Evolutionary conservation across 2,797 vertebrate species (phyloP).

Genomic region (Pachyuromys duprasi): DNA sequence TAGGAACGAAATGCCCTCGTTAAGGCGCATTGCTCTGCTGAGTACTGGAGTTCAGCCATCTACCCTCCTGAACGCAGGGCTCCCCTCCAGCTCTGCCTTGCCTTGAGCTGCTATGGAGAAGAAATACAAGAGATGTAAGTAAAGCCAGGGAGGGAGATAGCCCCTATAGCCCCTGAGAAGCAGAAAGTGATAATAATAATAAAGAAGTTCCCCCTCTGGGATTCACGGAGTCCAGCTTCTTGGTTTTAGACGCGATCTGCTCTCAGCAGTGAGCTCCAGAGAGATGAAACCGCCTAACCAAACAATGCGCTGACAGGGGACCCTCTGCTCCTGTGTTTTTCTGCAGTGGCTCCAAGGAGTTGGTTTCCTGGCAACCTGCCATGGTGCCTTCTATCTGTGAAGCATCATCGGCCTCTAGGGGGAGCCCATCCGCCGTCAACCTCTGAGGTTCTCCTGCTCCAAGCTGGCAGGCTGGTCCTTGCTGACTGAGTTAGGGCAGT

Average conservation of each 20-base stretch:
- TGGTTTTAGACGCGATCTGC: conserved; percentile 51
- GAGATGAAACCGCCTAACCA: conserved; percentile 14
- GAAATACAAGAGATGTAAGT: background rate
- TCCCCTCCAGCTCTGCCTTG: background rate
- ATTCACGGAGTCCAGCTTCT: conserved; percentile 10
- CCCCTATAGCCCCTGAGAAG: background rate
- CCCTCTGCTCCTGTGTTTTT: conserved; percentile 39
- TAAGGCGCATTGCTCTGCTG: background rate
- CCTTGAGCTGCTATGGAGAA: background rate
- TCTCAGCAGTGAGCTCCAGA: conserved; percentile 6
- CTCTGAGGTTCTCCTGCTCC: conserved; percentile 25
- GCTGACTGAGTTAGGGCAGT: conserved; percentile 57
- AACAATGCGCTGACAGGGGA: conserved; percentile 24
- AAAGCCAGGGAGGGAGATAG: background rate
- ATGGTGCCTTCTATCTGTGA: background rate
- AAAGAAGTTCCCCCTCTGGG: conserved; percentile 36
- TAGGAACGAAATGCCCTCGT: conserved; percentile 17
- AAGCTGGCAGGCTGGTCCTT: conserved; percentile 35
- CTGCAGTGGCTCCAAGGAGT: background rate
- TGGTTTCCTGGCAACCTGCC: conserved; percentile 77
- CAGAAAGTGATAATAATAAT: conserved; percentile 25
- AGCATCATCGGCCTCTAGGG: conserved; percentile 82
- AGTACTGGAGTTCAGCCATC: conserved; percentile 34
- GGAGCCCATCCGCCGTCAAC: conserved; percentile 83
- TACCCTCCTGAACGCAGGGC: background rate